Evolutionary conservation across 2,113 vertebrate species (phyloP), one percentile per base, ranked within the genome.

Genomic region (Erythrocercus mccallii): DNA sequence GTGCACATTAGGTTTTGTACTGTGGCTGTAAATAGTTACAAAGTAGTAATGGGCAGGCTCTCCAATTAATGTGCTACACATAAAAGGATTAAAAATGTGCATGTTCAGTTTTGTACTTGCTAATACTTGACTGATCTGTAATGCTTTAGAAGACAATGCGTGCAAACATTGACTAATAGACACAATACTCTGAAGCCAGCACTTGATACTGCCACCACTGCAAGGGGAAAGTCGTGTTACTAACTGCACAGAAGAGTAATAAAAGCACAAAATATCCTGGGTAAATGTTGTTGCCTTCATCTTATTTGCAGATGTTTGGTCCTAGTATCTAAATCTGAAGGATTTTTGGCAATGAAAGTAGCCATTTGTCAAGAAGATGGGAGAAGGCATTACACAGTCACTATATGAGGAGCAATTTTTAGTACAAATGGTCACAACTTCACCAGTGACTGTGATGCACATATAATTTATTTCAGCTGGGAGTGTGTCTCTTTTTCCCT

Each of bases 11-110:
- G 71, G 70, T 58, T 88, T 51, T 12, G 5, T 42, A 44, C 70
- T 81, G 37, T 58, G 73, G 27, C 66, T 83, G 9, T 79, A 58
- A 89, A 81, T 85, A 81, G 47, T 71, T 95, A 95, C 58, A 35
- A 90, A 95, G 58, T n/a, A 68, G 76, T 89, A 96, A 94, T 58
- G 66, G 94, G 53, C 81, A 90, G 31, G 81, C 86, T 95, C 95
- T 66, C 87, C 65, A 86, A 61, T 81, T 73, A 95, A 85, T 68
- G 31, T 44, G 51, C 90, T 95, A 24, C 68, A 58, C 28, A 16
- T 92, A 87, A 95, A 68, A 94, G 83, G 79, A 87, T 96, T 95
- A 92, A 92, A 73, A 80, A 64, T 61, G 27, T 77, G 38, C 45
- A 15, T 47, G 47, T 94, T 96, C 79, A 40, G 66, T 80, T 87